Percentiles rank a stretch among this genome's conserved stretches.
Conservation (phyloP, 1,140 invertebrate genomes). For the Diploscapter pachys region DNA sequence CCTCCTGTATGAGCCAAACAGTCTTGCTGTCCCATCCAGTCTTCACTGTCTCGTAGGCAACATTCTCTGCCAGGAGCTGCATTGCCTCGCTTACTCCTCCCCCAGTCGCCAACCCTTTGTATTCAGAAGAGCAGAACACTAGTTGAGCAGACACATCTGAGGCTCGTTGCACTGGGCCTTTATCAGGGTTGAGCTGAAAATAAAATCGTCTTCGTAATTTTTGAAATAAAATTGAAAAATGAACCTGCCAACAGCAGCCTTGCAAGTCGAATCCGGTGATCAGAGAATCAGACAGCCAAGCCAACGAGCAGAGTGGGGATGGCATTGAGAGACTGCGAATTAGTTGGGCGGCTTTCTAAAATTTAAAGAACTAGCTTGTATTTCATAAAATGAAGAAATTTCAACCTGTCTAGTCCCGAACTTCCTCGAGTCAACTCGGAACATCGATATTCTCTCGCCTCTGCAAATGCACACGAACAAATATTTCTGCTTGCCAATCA, state of each 20-base stretch:
- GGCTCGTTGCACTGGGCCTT: not conserved
- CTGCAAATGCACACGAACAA: conserved; percentile 22
- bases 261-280: conserved; percentile 11
- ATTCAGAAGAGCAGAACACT: conserved; percentile 44
- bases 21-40: conserved; percentile 61
- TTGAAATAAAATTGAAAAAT: too few relatives aligned
- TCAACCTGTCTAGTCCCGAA: conserved; percentile 17
- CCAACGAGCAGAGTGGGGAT: not conserved
- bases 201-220: too few relatives aligned
- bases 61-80: conserved; percentile 72
- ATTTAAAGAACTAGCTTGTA: not conserved
- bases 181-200: conserved; percentile 7
- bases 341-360: conserved; percentile 19
- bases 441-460: conserved; percentile 10
- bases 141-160: conserved; percentile 78
- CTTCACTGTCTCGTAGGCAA: conserved; percentile 85
- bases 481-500: not conserved
- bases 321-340: conserved; percentile 10
- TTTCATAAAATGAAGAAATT: not conserved
- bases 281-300: conserved; percentile 17
- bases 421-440: conserved; percentile 15
- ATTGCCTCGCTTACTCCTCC: conserved; percentile 74
- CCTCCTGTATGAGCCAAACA: conserved; percentile 63
- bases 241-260: conserved; percentile 14
- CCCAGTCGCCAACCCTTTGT: conserved; percentile 68